phyloP scores from a whole-genome alignment of 64 coral and sea anemone genomes.

The Dendronephthya gigantea region DNA sequence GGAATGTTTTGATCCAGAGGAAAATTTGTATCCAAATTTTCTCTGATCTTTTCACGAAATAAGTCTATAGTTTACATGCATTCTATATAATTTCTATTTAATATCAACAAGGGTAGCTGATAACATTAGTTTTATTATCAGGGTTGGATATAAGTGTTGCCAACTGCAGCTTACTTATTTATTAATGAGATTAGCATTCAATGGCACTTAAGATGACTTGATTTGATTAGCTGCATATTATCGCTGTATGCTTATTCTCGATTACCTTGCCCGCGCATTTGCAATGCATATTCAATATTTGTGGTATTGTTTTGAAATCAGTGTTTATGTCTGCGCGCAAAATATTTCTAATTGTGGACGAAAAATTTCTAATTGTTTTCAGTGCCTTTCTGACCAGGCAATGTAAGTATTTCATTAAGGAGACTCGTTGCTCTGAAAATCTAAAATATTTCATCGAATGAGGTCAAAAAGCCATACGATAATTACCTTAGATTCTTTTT shows the following conservation, averaged over 20 bases:
- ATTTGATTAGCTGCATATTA: conserved; percentile 16
- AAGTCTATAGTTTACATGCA: not conserved
- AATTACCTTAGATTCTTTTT: not conserved
- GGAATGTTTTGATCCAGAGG: not conserved
- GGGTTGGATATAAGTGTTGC: conserved; percentile 6
- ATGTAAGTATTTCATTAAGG: not conserved
- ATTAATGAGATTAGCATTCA: conserved; percentile 21
- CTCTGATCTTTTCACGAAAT: not conserved
- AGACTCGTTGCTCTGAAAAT: not conserved
- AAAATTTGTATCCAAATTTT: not conserved
- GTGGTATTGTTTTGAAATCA: conserved; percentile 19
- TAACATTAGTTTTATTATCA: conserved; percentile 26
- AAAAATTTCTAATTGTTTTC: not conserved
- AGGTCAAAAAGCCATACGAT: not conserved
- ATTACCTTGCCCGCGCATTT: conserved; percentile 19
- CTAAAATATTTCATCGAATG: not conserved
- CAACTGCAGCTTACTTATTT: conserved; percentile 18
- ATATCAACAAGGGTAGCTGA: conserved; percentile 18
- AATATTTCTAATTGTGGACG: not conserved
- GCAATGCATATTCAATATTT: conserved; percentile 5
- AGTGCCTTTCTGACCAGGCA: not conserved
- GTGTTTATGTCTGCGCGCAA: not conserved
- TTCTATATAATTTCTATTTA: conserved; percentile 3
- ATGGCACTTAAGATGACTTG: conserved; percentile 20
- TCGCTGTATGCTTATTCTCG: not conserved